phyloP scores from a whole-genome alignment of 2,113 vertebrate genomes.

The Misgurnus anguillicaudatus region DNA sequence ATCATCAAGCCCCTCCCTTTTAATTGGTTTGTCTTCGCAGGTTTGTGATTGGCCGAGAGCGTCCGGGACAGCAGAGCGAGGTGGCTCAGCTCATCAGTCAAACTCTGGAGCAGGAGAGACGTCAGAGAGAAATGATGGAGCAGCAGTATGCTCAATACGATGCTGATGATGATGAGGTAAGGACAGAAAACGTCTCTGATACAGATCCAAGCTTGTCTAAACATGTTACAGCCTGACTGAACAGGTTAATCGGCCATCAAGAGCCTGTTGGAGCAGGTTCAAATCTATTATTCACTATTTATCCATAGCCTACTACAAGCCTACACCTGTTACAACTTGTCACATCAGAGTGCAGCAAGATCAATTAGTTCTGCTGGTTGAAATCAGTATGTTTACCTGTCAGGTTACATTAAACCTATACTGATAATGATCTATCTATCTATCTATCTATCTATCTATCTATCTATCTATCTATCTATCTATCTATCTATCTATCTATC shows the following conservation, averaged over 20 bases:
- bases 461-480: too few relatives aligned
- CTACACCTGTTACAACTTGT: slow-evolving; percentile 21
- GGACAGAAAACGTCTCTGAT: not conserved
- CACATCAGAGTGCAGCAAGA: not conserved
- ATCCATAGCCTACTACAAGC: slow-evolving; percentile 13
- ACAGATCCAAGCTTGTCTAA: slow-evolving; percentile 13
- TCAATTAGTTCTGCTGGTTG: slow-evolving; percentile 3
- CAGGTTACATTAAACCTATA: not conserved
- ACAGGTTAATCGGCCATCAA: not conserved
- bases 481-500: too few relatives aligned
- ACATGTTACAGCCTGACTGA: slow-evolving; percentile 1
- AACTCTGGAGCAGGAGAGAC: slow-evolving; percentile 93
- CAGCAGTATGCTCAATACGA: slow-evolving; percentile 96
- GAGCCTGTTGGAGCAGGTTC: slow-evolving; percentile 27
- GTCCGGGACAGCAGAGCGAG: slow-evolving; percentile 95
- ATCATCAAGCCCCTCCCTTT: not conserved
- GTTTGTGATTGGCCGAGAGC: slow-evolving; percentile 96
- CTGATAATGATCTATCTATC: too few relatives aligned
- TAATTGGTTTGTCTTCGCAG: slow-evolving; percentile 71
- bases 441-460: too few relatives aligned
- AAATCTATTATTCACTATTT: slow-evolving; percentile 16
- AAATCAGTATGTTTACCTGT: not conserved
- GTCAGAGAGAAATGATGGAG: slow-evolving; percentile 92
- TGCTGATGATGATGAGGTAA: slow-evolving; percentile 96
- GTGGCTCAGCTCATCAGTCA: slow-evolving; percentile 97